These are phyloP conservation scores for Nycticebus coucang DNA, from an alignment of 2,113 vertebrate genomes.

Conservation along the genomic window DNA sequence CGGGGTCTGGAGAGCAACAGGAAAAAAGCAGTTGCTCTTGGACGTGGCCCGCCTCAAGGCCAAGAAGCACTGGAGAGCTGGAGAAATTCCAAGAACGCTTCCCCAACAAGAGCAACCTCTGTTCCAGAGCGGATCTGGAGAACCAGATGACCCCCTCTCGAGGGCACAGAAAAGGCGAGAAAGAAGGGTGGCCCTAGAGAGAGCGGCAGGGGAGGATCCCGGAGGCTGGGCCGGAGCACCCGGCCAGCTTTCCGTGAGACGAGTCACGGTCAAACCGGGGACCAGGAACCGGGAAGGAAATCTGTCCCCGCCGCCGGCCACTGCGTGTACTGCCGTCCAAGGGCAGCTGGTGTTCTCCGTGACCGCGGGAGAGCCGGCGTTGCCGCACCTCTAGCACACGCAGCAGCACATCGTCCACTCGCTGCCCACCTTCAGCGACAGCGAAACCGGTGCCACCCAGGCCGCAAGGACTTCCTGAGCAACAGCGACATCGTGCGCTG, in stretches of 20 bases:
- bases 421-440: slow-evolving; percentile 93
- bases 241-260: slow-evolving; percentile 83
- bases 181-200: neutral
- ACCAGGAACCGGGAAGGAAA: slow-evolving; percentile 85
- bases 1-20: slow-evolving; percentile 93
- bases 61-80: slow-evolving; percentile 90
- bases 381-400: slow-evolving; percentile 89
- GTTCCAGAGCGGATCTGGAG: slow-evolving; percentile 84
- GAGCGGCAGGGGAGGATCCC: slow-evolving; percentile 85
- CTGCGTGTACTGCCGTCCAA: slow-evolving; percentile 96
- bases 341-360: slow-evolving; percentile 88
- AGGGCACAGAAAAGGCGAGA: slow-evolving; percentile 91
- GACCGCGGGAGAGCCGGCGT: slow-evolving; percentile 88
- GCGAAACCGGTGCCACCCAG: slow-evolving; percentile 88
- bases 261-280: slow-evolving; percentile 86
- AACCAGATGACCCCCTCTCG: slow-evolving; percentile 83
- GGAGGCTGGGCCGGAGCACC: slow-evolving; percentile 84
- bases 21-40: slow-evolving; percentile 92
- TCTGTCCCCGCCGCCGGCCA: slow-evolving; percentile 89
- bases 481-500: slow-evolving; percentile 94
- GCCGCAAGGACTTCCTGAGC: slow-evolving; percentile 90
- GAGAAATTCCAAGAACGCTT: slow-evolving; percentile 80
- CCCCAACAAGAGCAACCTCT: slow-evolving; percentile 62
- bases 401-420: slow-evolving; percentile 91
- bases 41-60: slow-evolving; percentile 91